Evolutionary conservation across 2,888 invertebrate genomes (phyloP), one percentile per base, ranked within the genome.

Genomic region (Coelinius sp.): DNA sequence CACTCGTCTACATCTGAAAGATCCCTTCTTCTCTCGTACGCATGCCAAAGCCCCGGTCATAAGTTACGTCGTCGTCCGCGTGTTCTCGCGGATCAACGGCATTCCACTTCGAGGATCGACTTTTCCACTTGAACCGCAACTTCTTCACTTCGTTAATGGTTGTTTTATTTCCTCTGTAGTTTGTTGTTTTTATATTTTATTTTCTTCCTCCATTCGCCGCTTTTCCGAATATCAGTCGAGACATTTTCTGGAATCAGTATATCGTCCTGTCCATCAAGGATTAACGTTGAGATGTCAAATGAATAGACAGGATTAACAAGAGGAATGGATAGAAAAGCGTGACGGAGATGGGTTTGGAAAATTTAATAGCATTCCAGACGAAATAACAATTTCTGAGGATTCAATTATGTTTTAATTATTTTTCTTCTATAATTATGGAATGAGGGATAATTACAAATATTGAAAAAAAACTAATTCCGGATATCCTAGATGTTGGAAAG

Each of bases 11-110:
- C 22, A 20, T 59, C 31, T 35, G 59, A 31, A 22, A 27, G 53
- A 17, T 63, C 41, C 24, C 41, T 41, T 63, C 24, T 38, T 24
- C 25, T 38, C 63, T 41, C 41, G 20, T 64, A 53, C 38, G 63
- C 69, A 63, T 70, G 63, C 35, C 52, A 17, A 62, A 64, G 69
- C 38, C 63, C 27, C 31, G 63, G 52, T n/a, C 69, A 70, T 70
- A 70, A 70, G 63, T 70, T 70, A 70, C 69, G 63, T 70, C 63
- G 63, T 70, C 69, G 69, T 10, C 62, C 69, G 62, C 69, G 68
- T 68, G 68, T 56, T 68, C 59, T 14, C 67, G 59, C 44, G 52
- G 63, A 70, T 70, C 49, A 70, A 63, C 69, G 27, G 63, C 69
- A 70, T 70, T 70, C 69, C 69, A 52, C 17, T 25, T 62, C 52